Percentiles rank a stretch among this genome's conserved stretches.
These are phyloP conservation scores for Orchestes rusci DNA, from an alignment of 2,888 invertebrate species.

Conservation along the genomic window DNA sequence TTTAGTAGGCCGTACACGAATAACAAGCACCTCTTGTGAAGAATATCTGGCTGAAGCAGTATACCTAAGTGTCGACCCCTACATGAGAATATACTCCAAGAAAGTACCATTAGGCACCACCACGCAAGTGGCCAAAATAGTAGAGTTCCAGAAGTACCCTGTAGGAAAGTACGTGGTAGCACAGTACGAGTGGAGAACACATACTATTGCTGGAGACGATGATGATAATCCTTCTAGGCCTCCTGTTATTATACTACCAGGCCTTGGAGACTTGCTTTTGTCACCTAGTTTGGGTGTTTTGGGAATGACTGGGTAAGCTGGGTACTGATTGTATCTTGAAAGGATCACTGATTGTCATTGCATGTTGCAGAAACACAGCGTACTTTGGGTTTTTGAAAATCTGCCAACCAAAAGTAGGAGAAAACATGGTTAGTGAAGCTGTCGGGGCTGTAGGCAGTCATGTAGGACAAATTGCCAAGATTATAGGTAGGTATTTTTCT, in stretches of 20 bases:
- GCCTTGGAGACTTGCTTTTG: constrained; percentile 51
- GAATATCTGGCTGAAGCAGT: constrained; percentile 61
- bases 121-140: constrained; percentile 66
- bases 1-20: background rate
- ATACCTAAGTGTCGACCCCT: constrained; percentile 66
- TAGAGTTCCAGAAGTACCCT: constrained; percentile 58
- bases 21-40: constrained; percentile 30
- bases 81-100: constrained; percentile 53
- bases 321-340: background rate
- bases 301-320: constrained; percentile 68
- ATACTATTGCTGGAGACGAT: background rate
- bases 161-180: constrained; percentile 56
- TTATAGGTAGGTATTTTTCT: constrained; percentile 47
- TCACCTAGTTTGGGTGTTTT: constrained; percentile 60
- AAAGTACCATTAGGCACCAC: constrained; percentile 44
- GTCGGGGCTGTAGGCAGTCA: constrained; percentile 73
- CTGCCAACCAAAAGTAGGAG: constrained; percentile 62
- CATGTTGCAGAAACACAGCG: constrained; percentile 9
- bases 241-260: constrained; percentile 44
- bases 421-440: constrained; percentile 65
- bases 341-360: no score
- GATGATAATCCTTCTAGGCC: background rate
- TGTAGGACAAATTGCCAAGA: constrained; percentile 73
- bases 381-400: constrained; percentile 56
- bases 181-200: constrained; percentile 46